phyloP scores from a whole-genome alignment of 64 coral and sea anemone species.

The Stichodactyla helianthus region DNA sequence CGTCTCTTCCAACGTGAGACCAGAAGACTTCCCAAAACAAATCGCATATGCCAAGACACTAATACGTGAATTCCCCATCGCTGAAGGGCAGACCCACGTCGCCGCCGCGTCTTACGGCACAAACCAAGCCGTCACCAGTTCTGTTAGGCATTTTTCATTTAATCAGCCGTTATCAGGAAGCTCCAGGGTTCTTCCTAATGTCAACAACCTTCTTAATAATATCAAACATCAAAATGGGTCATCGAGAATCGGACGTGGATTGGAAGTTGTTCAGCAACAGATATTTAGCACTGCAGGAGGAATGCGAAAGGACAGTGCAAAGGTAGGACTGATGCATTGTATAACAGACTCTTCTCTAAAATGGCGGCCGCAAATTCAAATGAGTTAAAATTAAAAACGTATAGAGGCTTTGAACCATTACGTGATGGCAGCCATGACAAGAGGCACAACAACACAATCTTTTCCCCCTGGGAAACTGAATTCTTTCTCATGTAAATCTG shows the following conservation, averaged over 20 bases:
- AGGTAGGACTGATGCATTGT: constrained; percentile 5
- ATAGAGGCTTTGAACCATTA: no score
- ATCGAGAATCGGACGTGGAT: constrained; percentile 29
- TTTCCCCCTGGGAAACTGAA: no score
- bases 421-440: no score
- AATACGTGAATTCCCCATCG: constrained; percentile 13
- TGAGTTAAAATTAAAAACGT: no score
- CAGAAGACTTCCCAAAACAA: constrained; percentile 16
- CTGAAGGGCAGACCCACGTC: constrained; percentile 20
- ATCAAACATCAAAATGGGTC: constrained; percentile 14
- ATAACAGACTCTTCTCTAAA: background rate
- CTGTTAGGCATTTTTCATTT: constrained; percentile 12
- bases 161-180: constrained; percentile 12
- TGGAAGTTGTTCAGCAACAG: constrained; percentile 20
- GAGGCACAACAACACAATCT: no score
- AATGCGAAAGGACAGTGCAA: background rate
- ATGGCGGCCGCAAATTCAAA: no score
- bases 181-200: background rate
- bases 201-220: constrained; percentile 30
- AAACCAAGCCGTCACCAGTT: background rate
- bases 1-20: constrained; percentile 26
- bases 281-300: constrained; percentile 26
- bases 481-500: background rate
- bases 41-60: constrained; percentile 30
- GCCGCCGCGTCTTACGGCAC: constrained; percentile 29